Conservation (phyloP, 2,797 vertebrate genomes). For the Scolopax bukidnonensis region DNA sequence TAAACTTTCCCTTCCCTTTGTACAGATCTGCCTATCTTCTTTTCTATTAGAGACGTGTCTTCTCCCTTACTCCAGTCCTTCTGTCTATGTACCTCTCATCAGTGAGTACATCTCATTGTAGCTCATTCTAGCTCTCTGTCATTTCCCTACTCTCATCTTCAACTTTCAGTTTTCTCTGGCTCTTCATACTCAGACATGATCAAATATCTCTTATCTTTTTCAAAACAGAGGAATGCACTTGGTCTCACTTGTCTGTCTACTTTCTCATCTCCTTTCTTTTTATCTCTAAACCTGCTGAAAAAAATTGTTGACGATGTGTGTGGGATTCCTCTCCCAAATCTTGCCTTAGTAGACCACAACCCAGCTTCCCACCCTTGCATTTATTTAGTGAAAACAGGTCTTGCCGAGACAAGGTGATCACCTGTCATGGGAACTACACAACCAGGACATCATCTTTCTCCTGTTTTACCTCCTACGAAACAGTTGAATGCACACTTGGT, state of each 20-base stretch:
- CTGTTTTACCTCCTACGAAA: neutral
- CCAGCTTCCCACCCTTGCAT: neutral
- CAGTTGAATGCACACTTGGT: neutral
- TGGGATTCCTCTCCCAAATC: neutral
- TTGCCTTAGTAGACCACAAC: neutral
- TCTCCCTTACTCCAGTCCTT: neutral
- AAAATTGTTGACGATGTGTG: neutral
- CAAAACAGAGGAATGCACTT: neutral
- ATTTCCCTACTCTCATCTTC: neutral
- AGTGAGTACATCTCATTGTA: neutral
- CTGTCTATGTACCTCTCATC: neutral
- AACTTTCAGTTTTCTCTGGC: neutral
- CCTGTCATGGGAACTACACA: neutral
- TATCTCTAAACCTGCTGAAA: neutral
- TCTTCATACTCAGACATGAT: neutral
- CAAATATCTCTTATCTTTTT: neutral
- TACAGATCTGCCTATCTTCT: neutral
- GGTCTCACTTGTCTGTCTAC: neutral
- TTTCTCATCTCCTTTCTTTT: slow-evolving; percentile 4
- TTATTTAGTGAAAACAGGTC: neutral
- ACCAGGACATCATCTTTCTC: neutral
- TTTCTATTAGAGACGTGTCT: neutral
- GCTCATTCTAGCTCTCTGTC: neutral
- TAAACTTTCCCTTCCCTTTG: neutral
- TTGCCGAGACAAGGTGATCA: neutral